A percentile compares a stretch with the other conserved stretches of the same genome.
Conservation (phyloP, 2,888 invertebrate species). For the Hartigia nigra region DNA sequence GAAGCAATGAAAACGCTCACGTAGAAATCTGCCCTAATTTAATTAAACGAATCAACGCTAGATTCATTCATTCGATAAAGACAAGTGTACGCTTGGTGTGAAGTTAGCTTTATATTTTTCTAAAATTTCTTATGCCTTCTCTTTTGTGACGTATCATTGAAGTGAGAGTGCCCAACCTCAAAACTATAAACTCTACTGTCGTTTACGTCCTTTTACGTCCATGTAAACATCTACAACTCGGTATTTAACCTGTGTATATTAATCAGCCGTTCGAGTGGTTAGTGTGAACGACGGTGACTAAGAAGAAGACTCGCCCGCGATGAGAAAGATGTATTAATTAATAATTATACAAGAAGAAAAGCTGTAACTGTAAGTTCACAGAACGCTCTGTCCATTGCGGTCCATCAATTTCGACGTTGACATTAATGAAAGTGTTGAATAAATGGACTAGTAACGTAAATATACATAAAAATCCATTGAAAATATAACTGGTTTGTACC, state of each 20-base stretch:
- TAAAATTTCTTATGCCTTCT: neutral
- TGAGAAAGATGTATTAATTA: neutral
- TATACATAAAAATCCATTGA: neutral
- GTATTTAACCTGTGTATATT: neutral
- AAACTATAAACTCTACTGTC: neutral
- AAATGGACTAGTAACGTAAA: neutral
- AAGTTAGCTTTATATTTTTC: neutral
- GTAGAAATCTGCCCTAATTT: neutral
- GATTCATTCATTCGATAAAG: neutral
- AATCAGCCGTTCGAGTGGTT: neutral
- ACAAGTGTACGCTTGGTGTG: neutral
- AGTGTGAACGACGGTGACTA: neutral
- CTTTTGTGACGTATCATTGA: neutral
- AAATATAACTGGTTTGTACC: neutral
- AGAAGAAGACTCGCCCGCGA: neutral
- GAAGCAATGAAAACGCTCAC: neutral
- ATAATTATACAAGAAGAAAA: neutral
- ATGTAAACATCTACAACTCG: neutral
- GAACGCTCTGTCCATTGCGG: neutral
- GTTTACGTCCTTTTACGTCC: neutral
- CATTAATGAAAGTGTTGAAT: neutral
- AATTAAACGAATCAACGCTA: neutral
- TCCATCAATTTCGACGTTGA: neutral
- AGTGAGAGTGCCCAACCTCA: neutral
- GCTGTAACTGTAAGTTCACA: neutral